These are phyloP conservation scores for Ibidorhyncha struthersii DNA, from an alignment of 2,113 vertebrate genomes.

Conservation along the genomic window DNA sequence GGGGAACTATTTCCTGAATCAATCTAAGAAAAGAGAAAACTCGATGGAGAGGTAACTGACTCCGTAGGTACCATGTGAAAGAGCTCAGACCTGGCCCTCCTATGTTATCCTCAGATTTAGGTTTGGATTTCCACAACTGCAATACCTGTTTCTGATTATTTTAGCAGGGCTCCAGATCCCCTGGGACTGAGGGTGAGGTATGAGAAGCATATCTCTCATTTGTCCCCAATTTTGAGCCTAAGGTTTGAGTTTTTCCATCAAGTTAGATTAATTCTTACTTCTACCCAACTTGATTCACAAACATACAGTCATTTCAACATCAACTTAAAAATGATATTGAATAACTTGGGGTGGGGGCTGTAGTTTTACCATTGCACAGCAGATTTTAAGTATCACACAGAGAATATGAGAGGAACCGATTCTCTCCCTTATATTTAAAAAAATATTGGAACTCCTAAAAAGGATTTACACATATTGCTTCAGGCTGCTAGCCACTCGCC, in stretches of 20 bases:
- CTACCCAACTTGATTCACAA: neutral
- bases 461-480: slow-evolving; percentile 56
- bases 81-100: neutral
- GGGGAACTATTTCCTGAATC: neutral
- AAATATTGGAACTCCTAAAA: slow-evolving; percentile 39
- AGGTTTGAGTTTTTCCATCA: neutral
- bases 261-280: neutral
- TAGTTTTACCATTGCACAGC: neutral
- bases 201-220: neutral
- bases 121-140: neutral
- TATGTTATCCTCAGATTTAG: neutral
- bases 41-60: neutral
- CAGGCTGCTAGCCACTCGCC: slow-evolving; percentile 38
- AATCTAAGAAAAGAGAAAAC: neutral
- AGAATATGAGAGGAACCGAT: neutral
- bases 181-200: neutral
- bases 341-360: neutral
- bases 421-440: slow-evolving; percentile 1
- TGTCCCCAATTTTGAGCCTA: neutral
- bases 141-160: neutral
- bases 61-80: neutral
- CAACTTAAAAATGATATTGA: neutral
- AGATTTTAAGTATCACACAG: slow-evolving; percentile 3
- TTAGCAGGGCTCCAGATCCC: neutral
- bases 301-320: neutral